Evolutionary conservation across 2,888 invertebrate species (phyloP), one percentile per base, ranked within the genome.

Genomic region (Crocallis elinguaria): DNA sequence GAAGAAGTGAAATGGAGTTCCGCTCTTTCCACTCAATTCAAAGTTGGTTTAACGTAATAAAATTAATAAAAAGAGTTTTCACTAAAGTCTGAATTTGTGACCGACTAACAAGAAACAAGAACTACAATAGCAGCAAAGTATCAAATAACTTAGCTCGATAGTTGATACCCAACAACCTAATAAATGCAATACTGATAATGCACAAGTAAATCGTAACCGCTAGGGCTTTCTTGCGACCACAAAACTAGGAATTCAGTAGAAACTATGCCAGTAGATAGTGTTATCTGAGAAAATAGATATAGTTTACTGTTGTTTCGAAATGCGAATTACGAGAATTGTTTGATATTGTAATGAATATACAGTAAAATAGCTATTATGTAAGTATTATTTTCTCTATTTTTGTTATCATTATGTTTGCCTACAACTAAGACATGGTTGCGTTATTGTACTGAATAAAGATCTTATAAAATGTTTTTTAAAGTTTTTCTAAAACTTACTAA

Each of bases 191-290:
- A 37, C 37, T 49, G 46, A 46, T 52, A 54, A 49, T 49, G 35
- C 27, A 39, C 38, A 49, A 54, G 48, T 43, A 54, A 43, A 13
- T 49, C 25, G 39, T 32, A 54, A 63, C 56, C 56, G 11, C 49
- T 45, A 21, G 29, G 49, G 48, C 56, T 60, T 63, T 53, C 50
- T 32, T 54, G 32, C 32, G 37, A 60, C 60, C 60, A 50, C 60
- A 63, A 48, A 59, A 53, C 53, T 48, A 44, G 57, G 53, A 44
- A 44, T 43, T 44, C 35, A 53, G 29, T 21, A 37, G 41, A 33
- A 46, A 53, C 46, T 52, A 37, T 46, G 48, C 48, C 48, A 49
- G 23, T 27, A 49, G 48, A 54, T 54, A 53, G 27, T 38, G 43
- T 48, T 49, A 49, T 49, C 53, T 54, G 37, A 8, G 53, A 42